These are phyloP conservation scores for Grammomys dolichurus DNA, from an alignment of 2,113 vertebrate species.

Conservation along the genomic window DNA sequence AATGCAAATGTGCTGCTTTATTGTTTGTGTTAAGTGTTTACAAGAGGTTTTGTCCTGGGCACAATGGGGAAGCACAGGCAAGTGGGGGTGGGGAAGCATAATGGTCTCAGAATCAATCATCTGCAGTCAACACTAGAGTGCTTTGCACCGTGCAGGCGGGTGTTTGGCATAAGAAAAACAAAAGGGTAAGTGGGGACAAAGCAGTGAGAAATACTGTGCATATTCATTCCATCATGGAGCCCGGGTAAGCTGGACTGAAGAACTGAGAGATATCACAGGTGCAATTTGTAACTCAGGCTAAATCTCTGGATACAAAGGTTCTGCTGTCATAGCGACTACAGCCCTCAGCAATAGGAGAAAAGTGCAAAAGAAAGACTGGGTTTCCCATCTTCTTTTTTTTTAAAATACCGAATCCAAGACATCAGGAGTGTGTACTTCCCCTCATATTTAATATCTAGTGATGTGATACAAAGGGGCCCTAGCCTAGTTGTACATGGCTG, in stretches of 20 bases:
- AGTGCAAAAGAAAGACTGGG: not conserved
- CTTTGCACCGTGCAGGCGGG: not conserved
- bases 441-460: not conserved
- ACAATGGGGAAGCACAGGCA: conserved; percentile 2
- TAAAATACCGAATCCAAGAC: not conserved
- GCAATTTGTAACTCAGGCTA: conserved; percentile 27
- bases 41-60: conserved; percentile 60
- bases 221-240: not conserved
- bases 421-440: conserved; percentile 6
- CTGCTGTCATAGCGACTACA: not conserved
- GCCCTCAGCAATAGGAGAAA: conserved; percentile 20
- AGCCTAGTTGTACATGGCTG: not conserved
- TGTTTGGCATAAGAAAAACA: not conserved
- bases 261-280: not conserved
- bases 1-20: conserved; percentile 70
- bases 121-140: not conserved
- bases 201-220: not conserved
- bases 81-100: not conserved
- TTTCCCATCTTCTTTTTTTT: conserved; percentile 15
- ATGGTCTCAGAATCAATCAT: conserved; percentile 15
- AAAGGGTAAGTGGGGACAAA: not conserved
- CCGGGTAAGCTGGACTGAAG: not conserved
- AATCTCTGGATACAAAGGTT: not conserved
- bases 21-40: conserved; percentile 65
- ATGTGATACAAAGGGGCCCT: not conserved